Base-by-base conservation (phyloP, 53 echinoderm and acorn worm species). In the Holothuria scabra region DNA sequence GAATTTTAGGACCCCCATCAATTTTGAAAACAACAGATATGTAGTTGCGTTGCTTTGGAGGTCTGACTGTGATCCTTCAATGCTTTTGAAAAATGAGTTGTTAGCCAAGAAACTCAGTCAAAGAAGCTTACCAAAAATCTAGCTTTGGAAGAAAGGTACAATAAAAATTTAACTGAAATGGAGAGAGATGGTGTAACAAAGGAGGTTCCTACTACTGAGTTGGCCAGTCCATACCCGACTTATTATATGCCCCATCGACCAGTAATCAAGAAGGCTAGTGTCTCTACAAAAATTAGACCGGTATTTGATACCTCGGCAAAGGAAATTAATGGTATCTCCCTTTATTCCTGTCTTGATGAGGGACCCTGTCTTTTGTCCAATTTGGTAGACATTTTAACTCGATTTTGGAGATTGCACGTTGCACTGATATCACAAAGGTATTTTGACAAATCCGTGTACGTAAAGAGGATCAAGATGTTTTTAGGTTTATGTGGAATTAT, bases 341-440 rank as follows among this genome's bases (percentile, higher is more conserved):
- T 82, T 30, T 34, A 82, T 63, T 37, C 35, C 38, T 64, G 82
- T 37, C 48, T 82, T 5, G 65, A 82, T 44, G 24, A 38, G 61
- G 82, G 82, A 26, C 82, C 82, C 18, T 65, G 63, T 35, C 65
- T 82, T 21, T 37, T 82, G 26, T 65, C 82, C 31, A 48, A 65
- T 64, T 65, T 82, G 37, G 82, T 82, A 41, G 65, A 63, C 10
- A 82, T 64, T 33, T 49, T 82, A 46, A 23, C 65, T 26, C 41
- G 82, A 8, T 82, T 82, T 28, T 33, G 82, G 65, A 82, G 82
- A 28, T 82, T 65, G 65, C 35, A 63, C 23, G 48, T 82, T 34
- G 82, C 37, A 23, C 64, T 14, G 82, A 82, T 19, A 82, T 82
- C 23, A 62, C 63, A 20, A 82, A 82, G 29, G 82, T 65, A 21